Conservation (phyloP, 2,113 vertebrate genomes). For the Leucosticte australis region DNA sequence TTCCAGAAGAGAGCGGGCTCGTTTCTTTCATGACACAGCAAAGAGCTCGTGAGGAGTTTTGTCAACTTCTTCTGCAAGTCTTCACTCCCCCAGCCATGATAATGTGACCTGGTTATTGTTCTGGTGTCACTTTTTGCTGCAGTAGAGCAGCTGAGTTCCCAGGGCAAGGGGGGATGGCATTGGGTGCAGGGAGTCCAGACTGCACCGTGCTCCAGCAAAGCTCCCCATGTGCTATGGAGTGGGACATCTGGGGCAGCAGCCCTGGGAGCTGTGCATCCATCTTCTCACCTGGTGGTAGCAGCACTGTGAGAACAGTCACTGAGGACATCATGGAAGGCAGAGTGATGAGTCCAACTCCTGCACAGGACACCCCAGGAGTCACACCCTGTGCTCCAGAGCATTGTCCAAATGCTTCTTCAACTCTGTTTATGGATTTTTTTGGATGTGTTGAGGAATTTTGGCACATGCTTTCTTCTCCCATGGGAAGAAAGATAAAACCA, state of each 20-base stretch:
- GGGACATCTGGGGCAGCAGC: background rate
- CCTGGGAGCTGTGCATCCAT: slow-evolving; percentile 15
- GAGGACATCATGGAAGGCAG: background rate
- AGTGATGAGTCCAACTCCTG: background rate
- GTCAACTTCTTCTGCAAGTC: background rate
- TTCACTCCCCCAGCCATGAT: background rate
- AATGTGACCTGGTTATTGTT: background rate
- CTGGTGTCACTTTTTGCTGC: background rate
- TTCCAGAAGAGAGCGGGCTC: accelerated
- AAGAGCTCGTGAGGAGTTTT: background rate
- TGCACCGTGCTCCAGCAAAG: background rate
- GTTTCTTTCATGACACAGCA: background rate
- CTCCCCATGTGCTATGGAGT: background rate
- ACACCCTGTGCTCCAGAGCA: background rate
- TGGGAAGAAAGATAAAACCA: background rate
- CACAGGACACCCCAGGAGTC: background rate
- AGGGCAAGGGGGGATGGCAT: background rate
- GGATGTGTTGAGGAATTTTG: background rate
- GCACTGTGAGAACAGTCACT: background rate
- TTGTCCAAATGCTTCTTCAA: background rate
- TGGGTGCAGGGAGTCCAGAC: background rate
- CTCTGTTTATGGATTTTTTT: background rate
- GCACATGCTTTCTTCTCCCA: background rate
- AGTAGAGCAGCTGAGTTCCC: background rate
- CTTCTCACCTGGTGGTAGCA: background rate